Conservation (phyloP, 2,888 invertebrate genomes). For the Ornithoptera priamus region DNA sequence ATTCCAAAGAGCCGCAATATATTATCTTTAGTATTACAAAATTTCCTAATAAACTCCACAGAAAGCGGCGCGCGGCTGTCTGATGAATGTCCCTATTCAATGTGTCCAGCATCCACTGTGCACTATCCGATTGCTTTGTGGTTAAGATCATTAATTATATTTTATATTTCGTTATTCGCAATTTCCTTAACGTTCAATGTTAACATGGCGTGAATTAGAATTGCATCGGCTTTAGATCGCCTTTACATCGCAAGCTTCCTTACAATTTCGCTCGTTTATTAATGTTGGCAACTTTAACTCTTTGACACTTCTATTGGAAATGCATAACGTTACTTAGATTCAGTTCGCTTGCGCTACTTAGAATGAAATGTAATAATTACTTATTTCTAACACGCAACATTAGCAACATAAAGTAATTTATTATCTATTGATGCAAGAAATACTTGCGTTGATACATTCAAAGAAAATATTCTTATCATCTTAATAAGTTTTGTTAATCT, state of each 20-base stretch:
- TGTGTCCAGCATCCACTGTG: slow-evolving; percentile 20
- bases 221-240: slow-evolving; percentile 14
- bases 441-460: no score
- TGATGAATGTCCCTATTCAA: slow-evolving; percentile 25
- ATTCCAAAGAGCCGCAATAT: slow-evolving; percentile 21
- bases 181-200: slow-evolving; percentile 25
- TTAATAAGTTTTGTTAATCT: no score
- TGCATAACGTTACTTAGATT: slow-evolving; percentile 7
- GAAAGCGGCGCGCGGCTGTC: slow-evolving; percentile 6
- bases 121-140: slow-evolving; percentile 27
- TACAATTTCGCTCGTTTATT: slow-evolving; percentile 24
- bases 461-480: no score
- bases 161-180: slow-evolving; percentile 29
- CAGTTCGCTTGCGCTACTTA: slow-evolving; percentile 3
- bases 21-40: slow-evolving; percentile 21
- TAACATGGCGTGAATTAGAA: slow-evolving; percentile 28
- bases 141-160: slow-evolving; percentile 27
- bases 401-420: no score
- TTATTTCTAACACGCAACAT: no score
- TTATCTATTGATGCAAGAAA: no score
- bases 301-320: slow-evolving; percentile 19
- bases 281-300: slow-evolving; percentile 8
- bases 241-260: slow-evolving; percentile 17
- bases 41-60: slow-evolving; percentile 28
- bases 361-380: no score